Evolutionary conservation across 2,888 invertebrate genomes (phyloP), one percentile per base, ranked within the genome.

Genomic region (Amphipoea oculea): DNA sequence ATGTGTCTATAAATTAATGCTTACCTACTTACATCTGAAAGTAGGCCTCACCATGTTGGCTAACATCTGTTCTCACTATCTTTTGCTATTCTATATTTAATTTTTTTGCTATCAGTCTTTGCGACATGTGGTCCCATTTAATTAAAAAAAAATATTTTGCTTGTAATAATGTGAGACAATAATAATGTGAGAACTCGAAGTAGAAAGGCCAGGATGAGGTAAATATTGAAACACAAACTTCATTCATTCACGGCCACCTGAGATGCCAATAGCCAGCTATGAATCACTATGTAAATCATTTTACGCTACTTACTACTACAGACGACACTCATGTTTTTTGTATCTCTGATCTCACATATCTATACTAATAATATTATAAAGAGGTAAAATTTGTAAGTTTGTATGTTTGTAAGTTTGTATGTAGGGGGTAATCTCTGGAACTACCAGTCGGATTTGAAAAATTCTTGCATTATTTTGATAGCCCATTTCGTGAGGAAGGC

Each of bases 271-370:
- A 81, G 42, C 66, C 48, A 57, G 62, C 80, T 75, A 91, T 95
- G 95, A 95, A 89, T 95, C 95, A 95, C 85, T 90, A 91, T 92
- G 92, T 90, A 91, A 93, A 94, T 92, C 72, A 87, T 78, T 87
- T 86, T 89, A 91, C 88, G 83, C 84, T 89, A 89, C 88, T 89
- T 91, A 92, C 91, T 90, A 92, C 91, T 90, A 91, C 91, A 90
- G 89, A 86, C 86, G 72, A 80, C 77, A 71, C 81, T 85, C 87
- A 87, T 89, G 76, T 86, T 83, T 83, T 76, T 81, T 76, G 81
- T 86, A 85, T 88, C 79, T 84, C 68, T 80, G 84, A 89, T 84
- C 84, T 85, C 86, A 88, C 83, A 63, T 85, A 86, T n/a, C n/a
- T n/a, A n/a, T n/a, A n/a, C n/a, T n/a, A n/a, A n/a, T n/a, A n/a